Percentiles rank a stretch among this genome's conserved stretches.
Conservation (phyloP, 2,888 invertebrate genomes). For the Spodoptera littoralis region DNA sequence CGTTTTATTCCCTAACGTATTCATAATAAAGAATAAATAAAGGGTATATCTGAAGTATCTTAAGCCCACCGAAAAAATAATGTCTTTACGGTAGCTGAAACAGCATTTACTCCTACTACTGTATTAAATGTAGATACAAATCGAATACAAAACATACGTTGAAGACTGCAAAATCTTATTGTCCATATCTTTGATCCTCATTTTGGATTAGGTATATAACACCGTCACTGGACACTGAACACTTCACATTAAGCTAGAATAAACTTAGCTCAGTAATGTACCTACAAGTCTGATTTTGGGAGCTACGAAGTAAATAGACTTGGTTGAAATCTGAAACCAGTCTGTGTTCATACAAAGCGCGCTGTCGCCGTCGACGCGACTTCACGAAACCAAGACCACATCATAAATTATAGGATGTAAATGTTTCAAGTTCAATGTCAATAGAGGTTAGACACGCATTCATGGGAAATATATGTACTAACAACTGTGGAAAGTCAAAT, state of each 20-base stretch:
- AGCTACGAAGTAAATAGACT: constrained; percentile 5
- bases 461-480: not conserved
- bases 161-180: constrained; percentile 20
- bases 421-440: constrained; percentile 46
- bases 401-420: constrained; percentile 28
- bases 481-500: too few species aligned
- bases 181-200: constrained; percentile 39
- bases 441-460: constrained; percentile 33
- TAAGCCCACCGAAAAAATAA: too few species aligned
- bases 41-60: not conserved
- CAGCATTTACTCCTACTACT: too few species aligned
- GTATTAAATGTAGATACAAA: too few species aligned
- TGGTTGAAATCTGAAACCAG: constrained; percentile 22
- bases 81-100: too few species aligned
- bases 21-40: not conserved
- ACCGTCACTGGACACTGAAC: not conserved
- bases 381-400: constrained; percentile 25
- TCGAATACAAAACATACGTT: constrained; percentile 23
- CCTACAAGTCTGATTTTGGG: not conserved
- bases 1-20: constrained; percentile 3
- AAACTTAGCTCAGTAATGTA: too few species aligned
- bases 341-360: constrained; percentile 20
- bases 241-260: constrained; percentile 2
- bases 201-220: constrained; percentile 9
- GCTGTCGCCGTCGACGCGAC: constrained; percentile 25